Percentiles rank a stretch among this genome's conserved stretches.
Evolutionary conservation across 2,888 invertebrate species (phyloP).

Genomic region (Coelogynopora nodosa): DNA sequence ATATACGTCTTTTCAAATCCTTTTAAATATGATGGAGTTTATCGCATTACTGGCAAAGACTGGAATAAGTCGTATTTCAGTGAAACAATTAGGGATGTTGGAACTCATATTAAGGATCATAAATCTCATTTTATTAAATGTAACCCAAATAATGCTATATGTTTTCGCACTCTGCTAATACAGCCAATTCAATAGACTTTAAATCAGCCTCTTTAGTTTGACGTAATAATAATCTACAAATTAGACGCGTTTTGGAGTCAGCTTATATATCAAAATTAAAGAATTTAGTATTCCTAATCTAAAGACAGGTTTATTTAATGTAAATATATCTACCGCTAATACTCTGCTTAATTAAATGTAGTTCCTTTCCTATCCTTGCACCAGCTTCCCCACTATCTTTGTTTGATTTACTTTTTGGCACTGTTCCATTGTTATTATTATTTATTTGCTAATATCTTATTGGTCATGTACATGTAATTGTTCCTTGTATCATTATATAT

Average conservation of each 20-base stretch:
- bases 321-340: neutral
- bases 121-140: neutral
- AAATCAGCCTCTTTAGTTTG: neutral
- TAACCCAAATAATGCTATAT: neutral
- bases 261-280: neutral
- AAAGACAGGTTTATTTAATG: neutral
- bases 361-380: neutral
- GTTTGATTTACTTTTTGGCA: no score
- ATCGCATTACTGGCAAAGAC: neutral
- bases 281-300: neutral
- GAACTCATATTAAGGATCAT: neutral
- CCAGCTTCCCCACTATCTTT: no score
- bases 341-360: neutral
- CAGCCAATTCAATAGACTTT: neutral
- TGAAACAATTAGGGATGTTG: neutral
- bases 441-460: no score
- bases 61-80: neutral
- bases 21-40: neutral
- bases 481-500: no score
- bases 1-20: neutral
- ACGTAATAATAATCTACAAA: neutral
- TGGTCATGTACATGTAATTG: no score
- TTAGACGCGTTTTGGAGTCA: neutral
- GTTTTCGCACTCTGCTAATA: no score
- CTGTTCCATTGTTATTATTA: no score